Base-by-base conservation (phyloP, 2,888 invertebrate genomes). In the Stratiomys singularior region DNA sequence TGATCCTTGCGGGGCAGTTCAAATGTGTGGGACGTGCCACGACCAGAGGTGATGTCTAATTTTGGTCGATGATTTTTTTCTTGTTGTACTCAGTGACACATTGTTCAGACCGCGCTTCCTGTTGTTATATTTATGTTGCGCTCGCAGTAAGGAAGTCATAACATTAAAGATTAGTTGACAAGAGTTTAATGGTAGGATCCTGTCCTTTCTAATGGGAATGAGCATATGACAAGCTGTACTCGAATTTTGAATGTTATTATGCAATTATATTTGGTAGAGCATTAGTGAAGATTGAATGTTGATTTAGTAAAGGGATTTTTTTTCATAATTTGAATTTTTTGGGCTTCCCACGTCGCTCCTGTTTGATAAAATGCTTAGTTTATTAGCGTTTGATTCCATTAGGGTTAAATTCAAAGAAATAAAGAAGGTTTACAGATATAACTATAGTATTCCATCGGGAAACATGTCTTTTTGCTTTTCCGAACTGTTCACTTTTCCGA, bases 91-190 rank as follows among this genome's bases (percentile, higher is more conserved):
- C 23, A 37, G 52, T 60, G 25, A 18, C 23, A 18, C 11, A 27
- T 37, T 2, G 52, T 25, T 11, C 52, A n/a, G 27, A 25, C 21
- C 1, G 47, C 11, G 69, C 47, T 47, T 69, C 47, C 47, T 72
- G 27, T 72, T 56, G 28, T 27, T 11, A 9, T 7, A 7, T 44
- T 44, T 15, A 11, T 2, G 66, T 37, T 66, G 25, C 64, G 27
- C n/a, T 18, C 28, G 64, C 21, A 28, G 66, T 25, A 3, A 25
- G 25, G 46, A 44, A 69, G 69, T 69, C 69, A 69, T 69, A 69
- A 69, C 69, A 69, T 46, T 47, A 69, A 47, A 69, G 23, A 69
- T 69, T 69, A 69, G 69, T 47, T 69, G 46, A 69, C 47, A 30
- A 69, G 25, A n/a, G 3, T 46, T 46, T 69, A 69, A 69, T 69